Evolutionary conservation across 2,888 invertebrate genomes (phyloP), one percentile per base, ranked within the genome.

Genomic region (Caenorhabditis uteleia): DNA sequence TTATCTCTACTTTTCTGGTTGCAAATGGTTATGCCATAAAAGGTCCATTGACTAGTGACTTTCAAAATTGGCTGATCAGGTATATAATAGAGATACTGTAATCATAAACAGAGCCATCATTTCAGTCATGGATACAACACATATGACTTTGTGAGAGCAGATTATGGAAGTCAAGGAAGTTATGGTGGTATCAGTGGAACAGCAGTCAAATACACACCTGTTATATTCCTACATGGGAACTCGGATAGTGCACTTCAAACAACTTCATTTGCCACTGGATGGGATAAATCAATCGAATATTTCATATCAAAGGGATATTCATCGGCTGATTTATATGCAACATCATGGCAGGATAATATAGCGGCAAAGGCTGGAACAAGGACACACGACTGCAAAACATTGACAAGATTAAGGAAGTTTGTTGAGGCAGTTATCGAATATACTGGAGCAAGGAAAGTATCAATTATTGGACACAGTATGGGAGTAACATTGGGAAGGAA

Each of bases 401-500:
- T 74, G 3, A 40, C 36, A 12, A 54, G 71, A n/a, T 59, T 77
- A n/a, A 64, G 77, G 3, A 62, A 62, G 1, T 78, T 78, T 49
- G 53, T 78, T 21, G 54, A 73, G 38, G 77, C 74, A 1, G 72
- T 74, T 18, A 31, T 77, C 2, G 48, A 40, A 8, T 76, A 75
- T 50, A 74, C 75, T 20, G 62, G 55, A n/a, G 39, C 64, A 1
- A 25, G 56, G 0, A 66, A 69, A 38, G 55, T 72, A 4, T 67
- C 67, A 16, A 43, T 78, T 4, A 51, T 78, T 12, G 48, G 68
- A 14, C 78, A 78, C 47, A 74, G 73, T 20, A 78, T 78, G 77
- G 77, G 77, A 25, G 77, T 77, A 7, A 75, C 77, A 7, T 54
- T 77, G 2, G 71, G 58, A 14, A 43, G 77, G 31, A 77, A 77